These are phyloP conservation scores for Pao palembangensis DNA, from an alignment of 2,113 vertebrate species.

Conservation along the genomic window DNA sequence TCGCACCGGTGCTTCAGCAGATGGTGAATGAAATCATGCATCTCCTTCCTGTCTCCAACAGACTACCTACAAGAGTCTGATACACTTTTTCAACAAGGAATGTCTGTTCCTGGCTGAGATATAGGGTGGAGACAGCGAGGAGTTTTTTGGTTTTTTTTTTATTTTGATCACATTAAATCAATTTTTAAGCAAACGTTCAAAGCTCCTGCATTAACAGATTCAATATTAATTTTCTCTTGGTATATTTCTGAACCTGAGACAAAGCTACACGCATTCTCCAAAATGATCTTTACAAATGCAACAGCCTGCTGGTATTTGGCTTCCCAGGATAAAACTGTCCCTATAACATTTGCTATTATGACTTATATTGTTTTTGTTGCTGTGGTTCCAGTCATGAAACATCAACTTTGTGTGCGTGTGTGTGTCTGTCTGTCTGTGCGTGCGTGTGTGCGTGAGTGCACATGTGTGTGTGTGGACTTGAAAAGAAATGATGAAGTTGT, in stretches of 20 bases:
- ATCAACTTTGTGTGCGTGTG: background rate
- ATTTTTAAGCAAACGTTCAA: too few relatives aligned
- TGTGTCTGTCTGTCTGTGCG: too few relatives aligned
- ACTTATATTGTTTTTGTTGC: too few relatives aligned
- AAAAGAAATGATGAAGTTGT: slow-evolving; percentile 37
- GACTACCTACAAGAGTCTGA: background rate
- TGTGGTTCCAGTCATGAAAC: background rate
- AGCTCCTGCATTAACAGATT: too few relatives aligned
- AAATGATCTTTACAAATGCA: too few relatives aligned
- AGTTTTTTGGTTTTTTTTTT: background rate
- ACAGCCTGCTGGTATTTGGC: background rate
- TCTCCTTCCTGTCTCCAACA: slow-evolving; percentile 18
- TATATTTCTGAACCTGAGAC: too few relatives aligned
- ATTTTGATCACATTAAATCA: background rate
- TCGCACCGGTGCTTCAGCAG: slow-evolving; percentile 26
- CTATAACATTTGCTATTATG: too few relatives aligned
- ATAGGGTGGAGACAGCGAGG: too few relatives aligned
- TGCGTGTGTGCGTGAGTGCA: too few relatives aligned
- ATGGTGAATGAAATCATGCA: slow-evolving; percentile 32
- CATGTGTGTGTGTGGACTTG: too few relatives aligned
- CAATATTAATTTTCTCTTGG: too few relatives aligned
- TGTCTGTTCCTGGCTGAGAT: background rate
- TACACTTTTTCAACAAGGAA: background rate
- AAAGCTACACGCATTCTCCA: too few relatives aligned
- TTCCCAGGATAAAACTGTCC: background rate